Evolutionary conservation across 37 sponge, comb jelly and placozoan genomes (phyloP).

Genomic region (Cliona cf. orientalis): DNA sequence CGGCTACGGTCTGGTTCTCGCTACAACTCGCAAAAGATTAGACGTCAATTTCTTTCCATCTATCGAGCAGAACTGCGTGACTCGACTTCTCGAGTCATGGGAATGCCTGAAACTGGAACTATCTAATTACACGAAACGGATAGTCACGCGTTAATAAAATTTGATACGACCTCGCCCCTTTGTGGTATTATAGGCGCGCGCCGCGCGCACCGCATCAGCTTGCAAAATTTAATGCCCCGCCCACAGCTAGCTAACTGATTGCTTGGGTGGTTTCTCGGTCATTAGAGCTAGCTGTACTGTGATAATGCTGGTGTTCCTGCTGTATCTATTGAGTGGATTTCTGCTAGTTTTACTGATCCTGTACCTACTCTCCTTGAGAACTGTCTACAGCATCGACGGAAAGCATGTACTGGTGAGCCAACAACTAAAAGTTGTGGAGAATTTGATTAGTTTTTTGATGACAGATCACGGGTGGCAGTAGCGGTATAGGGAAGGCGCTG

Average conservation of each 20-base stretch:
- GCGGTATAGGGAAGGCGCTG: slow-evolving; percentile 87
- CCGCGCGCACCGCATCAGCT: too few relatives aligned
- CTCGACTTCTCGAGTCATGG: neutral
- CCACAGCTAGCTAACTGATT: too few relatives aligned
- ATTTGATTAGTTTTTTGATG: neutral
- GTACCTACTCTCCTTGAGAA: slow-evolving; percentile 35
- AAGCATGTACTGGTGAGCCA: slow-evolving; percentile 70
- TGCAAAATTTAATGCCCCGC: too few relatives aligned
- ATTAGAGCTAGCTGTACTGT: neutral
- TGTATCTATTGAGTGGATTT: neutral
- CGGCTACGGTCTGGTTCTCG: too few relatives aligned
- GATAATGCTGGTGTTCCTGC: neutral
- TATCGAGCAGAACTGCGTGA: neutral
- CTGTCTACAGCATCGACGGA: slow-evolving; percentile 41
- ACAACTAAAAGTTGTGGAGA: neutral
- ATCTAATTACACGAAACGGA: slow-evolving; percentile 17
- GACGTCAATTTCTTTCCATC: too few relatives aligned
- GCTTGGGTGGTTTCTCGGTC: too few relatives aligned
- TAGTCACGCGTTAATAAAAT: neutral
- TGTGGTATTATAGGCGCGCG: too few relatives aligned
- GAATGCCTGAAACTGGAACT: slow-evolving; percentile 20
- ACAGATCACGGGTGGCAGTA: slow-evolving; percentile 91
- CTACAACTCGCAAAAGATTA: too few relatives aligned
- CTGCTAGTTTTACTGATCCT: neutral
- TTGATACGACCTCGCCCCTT: too few relatives aligned